These are phyloP conservation scores for Gorsachius magnificus DNA, from an alignment of 2,797 vertebrate species.

Conservation along the genomic window DNA sequence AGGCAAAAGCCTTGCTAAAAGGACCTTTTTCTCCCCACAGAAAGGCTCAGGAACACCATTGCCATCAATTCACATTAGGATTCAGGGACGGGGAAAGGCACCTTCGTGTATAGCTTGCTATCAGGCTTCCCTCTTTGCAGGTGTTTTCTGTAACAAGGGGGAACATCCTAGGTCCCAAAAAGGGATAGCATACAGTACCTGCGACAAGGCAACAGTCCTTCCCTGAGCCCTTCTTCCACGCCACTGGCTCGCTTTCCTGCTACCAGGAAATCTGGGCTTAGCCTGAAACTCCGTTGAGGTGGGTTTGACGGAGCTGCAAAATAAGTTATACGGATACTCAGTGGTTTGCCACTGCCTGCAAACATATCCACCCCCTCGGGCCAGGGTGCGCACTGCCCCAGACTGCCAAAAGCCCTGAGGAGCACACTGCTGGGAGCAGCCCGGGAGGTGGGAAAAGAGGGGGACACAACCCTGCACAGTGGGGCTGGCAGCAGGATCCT, in stretches of 20 bases:
- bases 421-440: rapidly evolving
- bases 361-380: rapidly evolving
- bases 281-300: neutral
- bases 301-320: neutral
- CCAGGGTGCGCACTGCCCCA: neutral
- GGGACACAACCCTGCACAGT: neutral
- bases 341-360: neutral
- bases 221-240: neutral
- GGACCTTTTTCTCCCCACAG: neutral
- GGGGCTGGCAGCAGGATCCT: neutral
- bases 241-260: neutral
- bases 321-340: neutral
- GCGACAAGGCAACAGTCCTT: neutral
- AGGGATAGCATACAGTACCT: neutral
- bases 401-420: rapidly evolving
- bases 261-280: neutral
- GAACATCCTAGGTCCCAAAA: neutral
- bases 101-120: neutral
- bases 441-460: neutral
- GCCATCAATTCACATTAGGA: neutral
- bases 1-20: neutral
- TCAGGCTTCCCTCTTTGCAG: neutral
- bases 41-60: neutral
- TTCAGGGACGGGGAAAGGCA: rapidly evolving
- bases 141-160: neutral